Percentiles rank a stretch among this genome's conserved stretches.
These are phyloP conservation scores for Axinella damicornis DNA, from an alignment of 37 sponge, comb jelly and placozoan species.

Conservation along the genomic window DNA sequence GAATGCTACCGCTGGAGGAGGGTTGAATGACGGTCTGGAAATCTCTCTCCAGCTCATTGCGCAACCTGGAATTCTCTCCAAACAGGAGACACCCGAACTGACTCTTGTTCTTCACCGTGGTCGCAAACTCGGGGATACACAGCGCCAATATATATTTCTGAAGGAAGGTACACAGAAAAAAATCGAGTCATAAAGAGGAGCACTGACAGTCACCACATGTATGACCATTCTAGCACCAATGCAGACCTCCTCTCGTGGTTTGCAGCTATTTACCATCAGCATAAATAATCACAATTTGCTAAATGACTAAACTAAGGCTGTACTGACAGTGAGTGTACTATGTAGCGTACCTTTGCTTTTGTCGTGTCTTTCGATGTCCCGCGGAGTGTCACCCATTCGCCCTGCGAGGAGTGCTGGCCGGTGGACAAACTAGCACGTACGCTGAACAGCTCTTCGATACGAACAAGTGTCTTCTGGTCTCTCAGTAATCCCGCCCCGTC, in stretches of 20 bases:
- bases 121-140: conserved; percentile 33
- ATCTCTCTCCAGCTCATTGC: conserved; percentile 19
- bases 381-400: conserved; percentile 36
- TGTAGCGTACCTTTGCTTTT: conserved; percentile 32
- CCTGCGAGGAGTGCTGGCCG: background rate
- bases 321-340: no score
- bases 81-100: conserved; percentile 8
- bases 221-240: no score
- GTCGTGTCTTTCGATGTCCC: conserved; percentile 22
- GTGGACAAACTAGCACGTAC: conserved; percentile 20
- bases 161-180: background rate
- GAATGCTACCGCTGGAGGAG: background rate
- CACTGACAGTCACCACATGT: no score
- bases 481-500: background rate
- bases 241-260: no score
- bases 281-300: no score
- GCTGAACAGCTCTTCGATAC: conserved; percentile 40
- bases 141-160: conserved; percentile 52
- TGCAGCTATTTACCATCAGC: no score
- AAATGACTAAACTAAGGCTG: no score
- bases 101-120: background rate
- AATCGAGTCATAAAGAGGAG: background rate
- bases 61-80: background rate
- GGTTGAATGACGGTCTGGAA: background rate
- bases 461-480: background rate